Evolutionary conservation across 2,113 vertebrate species (phyloP), one percentile per base, ranked within the genome.

Genomic region (Mystacornis crossleyi): DNA sequence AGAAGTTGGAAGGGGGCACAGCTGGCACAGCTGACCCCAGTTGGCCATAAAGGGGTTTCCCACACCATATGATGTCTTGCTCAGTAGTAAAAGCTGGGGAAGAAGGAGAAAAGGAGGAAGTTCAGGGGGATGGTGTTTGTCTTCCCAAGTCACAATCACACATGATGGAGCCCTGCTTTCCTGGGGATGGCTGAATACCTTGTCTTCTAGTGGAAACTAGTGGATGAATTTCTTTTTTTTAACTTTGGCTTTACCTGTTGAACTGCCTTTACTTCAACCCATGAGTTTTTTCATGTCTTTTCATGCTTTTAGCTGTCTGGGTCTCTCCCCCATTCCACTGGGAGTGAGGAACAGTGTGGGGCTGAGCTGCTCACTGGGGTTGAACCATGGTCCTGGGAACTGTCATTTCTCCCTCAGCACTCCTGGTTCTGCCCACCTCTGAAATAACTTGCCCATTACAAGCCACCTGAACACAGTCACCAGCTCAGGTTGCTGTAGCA

Each of bases 401-500:
- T 29, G 25, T 11, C 43, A 33, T 51, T 72, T 86, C 24, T 33
- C 34, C 36, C 47, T 50, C 82, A 67, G 65, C 60, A 18, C 36
- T 66, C 48, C 57, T 45, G 69, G 14, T 42, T 93, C 43, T 77
- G 78, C 62, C 42, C 82, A 53, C 34, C 62, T 85, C 81, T 51
- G 66, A 69, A 70, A 88, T 25, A 81, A 85, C 50, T 80, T 73
- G 20, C 28, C 47, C 7, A 4, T 57, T 90, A 50, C 40, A 79
- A 95, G 90, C 80, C 78, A 54, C 36, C 55, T 77, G 55, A 80
- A 51, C 51, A 67, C 93, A 58, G 29, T 83, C 93, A 81, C 84
- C 75, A 65, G 71, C 78, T 91, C 93, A 75, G 69, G 95, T 97
- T 97, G 89, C 96, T 97, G 97, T 97, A 97, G 97, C 97, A 98